Evolutionary conservation across 2,888 invertebrate genomes (phyloP).

Genomic region (Agrotis puta): DNA sequence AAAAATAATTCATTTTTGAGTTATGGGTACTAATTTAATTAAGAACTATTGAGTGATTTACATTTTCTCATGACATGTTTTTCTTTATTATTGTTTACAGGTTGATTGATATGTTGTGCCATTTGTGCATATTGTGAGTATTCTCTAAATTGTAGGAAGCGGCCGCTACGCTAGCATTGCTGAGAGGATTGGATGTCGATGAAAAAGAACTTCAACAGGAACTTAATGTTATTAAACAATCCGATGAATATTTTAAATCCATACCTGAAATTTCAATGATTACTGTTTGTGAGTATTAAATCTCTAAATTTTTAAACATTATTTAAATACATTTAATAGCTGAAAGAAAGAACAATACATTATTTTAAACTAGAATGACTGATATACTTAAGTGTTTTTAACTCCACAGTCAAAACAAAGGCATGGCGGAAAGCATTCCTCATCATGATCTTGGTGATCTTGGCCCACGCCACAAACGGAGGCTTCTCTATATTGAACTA

Average conservation of each 20-base stretch:
- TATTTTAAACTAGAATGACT: no score
- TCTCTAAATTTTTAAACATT: not conserved
- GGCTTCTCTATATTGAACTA: constrained; percentile 70
- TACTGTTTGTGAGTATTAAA: constrained; percentile 74
- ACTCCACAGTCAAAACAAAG: constrained; percentile 71
- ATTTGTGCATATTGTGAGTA: constrained; percentile 13
- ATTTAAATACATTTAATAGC: not conserved
- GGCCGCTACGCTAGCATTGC: constrained; percentile 67
- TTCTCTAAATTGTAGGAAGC: constrained; percentile 74
- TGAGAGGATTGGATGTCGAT: constrained; percentile 74
- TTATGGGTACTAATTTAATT: no score
- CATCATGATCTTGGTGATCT: constrained; percentile 62
- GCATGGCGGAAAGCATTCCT: constrained; percentile 73
- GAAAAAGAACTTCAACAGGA: constrained; percentile 74
- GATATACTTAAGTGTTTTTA: not conserved
- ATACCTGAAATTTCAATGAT: constrained; percentile 74
- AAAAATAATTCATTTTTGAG: no score
- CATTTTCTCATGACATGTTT: constrained; percentile 14
- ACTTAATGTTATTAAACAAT: constrained; percentile 72
- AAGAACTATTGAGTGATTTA: not conserved
- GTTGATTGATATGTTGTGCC: constrained; percentile 18
- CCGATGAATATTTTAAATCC: constrained; percentile 75
- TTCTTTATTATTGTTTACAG: constrained; percentile 21
- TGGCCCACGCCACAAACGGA: constrained; percentile 69
- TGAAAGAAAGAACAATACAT: not conserved